A percentile compares a stretch with the other conserved stretches of the same genome.
These are phyloP conservation scores for Papilio dardanus DNA, from an alignment of 1,140 invertebrate species.

Conservation along the genomic window DNA sequence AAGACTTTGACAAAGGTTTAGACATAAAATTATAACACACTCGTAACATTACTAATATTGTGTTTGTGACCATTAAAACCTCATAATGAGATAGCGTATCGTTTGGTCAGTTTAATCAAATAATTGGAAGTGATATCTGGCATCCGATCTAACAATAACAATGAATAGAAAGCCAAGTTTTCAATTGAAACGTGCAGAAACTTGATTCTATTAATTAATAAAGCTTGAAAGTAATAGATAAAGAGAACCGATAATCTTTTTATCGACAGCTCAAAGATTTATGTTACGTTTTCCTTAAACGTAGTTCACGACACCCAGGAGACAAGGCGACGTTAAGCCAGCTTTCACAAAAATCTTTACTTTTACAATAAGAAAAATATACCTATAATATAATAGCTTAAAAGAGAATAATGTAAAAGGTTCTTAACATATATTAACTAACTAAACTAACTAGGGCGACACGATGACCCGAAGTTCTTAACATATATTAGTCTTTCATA, in stretches of 20 bases:
- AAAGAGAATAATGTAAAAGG: too few species aligned
- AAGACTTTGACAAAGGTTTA: too few species aligned
- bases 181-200: neutral
- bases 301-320: neutral
- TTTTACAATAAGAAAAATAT: neutral
- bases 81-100: too few species aligned
- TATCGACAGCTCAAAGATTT: neutral
- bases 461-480: too few species aligned
- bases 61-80: neutral
- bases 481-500: too few species aligned
- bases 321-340: neutral
- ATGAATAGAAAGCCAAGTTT: neutral
- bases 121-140: neutral
- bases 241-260: neutral
- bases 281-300: neutral
- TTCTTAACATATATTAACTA: too few species aligned
- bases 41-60: neutral
- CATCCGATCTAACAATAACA: neutral
- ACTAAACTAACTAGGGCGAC: too few species aligned
- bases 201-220: neutral
- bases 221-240: conserved; percentile 4
- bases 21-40: too few species aligned
- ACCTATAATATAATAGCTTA: neutral
- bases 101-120: neutral
- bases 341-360: neutral